These are phyloP conservation scores for Amyelois transitella DNA, from an alignment of 1,140 invertebrate species.

Conservation along the genomic window DNA sequence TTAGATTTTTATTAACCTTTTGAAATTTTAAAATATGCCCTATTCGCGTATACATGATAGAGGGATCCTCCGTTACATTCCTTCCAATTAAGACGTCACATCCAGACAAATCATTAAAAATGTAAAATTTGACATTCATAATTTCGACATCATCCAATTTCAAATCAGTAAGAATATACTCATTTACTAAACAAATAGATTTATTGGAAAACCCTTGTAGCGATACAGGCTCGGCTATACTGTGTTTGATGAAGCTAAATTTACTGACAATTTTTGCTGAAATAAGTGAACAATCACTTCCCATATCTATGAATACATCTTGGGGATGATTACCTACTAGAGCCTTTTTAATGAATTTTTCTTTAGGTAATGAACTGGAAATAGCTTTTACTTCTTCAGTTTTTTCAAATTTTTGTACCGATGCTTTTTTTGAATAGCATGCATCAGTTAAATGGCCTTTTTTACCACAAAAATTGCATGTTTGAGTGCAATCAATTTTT, in stretches of 20 bases:
- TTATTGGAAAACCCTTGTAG: constrained; percentile 7
- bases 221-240: constrained; percentile 1
- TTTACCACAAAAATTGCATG: constrained; percentile 5
- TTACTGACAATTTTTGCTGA: neutral
- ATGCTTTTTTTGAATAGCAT: constrained; percentile 6
- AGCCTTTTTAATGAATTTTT: constrained; percentile 11
- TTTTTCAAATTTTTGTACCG: constrained; percentile 11
- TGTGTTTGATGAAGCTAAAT: neutral
- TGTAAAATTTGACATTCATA: constrained; percentile 5
- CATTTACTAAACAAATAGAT: neutral
- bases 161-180: neutral
- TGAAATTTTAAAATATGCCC: constrained; percentile 9
- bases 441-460: constrained; percentile 12
- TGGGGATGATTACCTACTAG: neutral
- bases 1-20: neutral
- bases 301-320: constrained; percentile 16
- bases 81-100: constrained; percentile 13
- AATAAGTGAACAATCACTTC: constrained; percentile 12
- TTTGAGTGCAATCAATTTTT: constrained; percentile 6
- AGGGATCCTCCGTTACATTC: constrained; percentile 10
- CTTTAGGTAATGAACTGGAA: neutral
- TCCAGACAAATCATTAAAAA: constrained; percentile 2
- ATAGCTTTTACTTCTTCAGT: constrained; percentile 13
- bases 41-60: constrained; percentile 11
- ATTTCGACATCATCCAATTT: constrained; percentile 12